These are phyloP conservation scores for Saccostrea glomerata DNA, from an alignment of 1,140 invertebrate species.

Conservation along the genomic window DNA sequence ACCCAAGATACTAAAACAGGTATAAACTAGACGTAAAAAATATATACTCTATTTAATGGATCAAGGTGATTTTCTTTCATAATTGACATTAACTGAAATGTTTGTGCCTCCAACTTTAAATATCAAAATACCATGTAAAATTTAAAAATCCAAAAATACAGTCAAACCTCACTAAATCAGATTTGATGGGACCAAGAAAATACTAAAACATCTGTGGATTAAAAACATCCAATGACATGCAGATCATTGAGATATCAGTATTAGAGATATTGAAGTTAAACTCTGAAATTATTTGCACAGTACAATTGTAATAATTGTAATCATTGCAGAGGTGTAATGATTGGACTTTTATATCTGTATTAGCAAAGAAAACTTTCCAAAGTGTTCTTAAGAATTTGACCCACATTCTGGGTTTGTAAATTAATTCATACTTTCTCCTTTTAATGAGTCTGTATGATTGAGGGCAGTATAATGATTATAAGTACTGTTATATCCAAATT, in stretches of 20 bases:
- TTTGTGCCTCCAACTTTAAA: not conserved
- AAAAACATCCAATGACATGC: not conserved
- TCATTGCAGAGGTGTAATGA: not conserved
- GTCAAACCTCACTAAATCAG: no score
- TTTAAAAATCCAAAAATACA: no score
- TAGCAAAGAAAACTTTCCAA: no score
- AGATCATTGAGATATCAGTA: not conserved
- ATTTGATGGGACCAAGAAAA: no score
- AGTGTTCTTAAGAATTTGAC: no score
- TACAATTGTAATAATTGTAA: not conserved
- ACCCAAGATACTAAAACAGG: not conserved
- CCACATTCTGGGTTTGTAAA: no score
- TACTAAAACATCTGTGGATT: no score
- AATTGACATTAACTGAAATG: not conserved
- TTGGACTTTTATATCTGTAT: no score
- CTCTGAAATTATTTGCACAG: no score
- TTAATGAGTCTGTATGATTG: conserved; percentile 4
- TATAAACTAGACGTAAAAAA: not conserved
- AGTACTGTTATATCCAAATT: not conserved
- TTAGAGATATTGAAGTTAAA: not conserved
- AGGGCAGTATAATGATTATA: no score
- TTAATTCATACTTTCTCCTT: not conserved
- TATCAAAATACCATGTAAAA: not conserved
- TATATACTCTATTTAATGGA: not conserved
- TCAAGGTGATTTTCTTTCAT: not conserved